A percentile compares a stretch with the other conserved stretches of the same genome.
These are phyloP conservation scores for Meghimatium bilineatum DNA, from an alignment of 2,888 invertebrate species.

Conservation along the genomic window DNA sequence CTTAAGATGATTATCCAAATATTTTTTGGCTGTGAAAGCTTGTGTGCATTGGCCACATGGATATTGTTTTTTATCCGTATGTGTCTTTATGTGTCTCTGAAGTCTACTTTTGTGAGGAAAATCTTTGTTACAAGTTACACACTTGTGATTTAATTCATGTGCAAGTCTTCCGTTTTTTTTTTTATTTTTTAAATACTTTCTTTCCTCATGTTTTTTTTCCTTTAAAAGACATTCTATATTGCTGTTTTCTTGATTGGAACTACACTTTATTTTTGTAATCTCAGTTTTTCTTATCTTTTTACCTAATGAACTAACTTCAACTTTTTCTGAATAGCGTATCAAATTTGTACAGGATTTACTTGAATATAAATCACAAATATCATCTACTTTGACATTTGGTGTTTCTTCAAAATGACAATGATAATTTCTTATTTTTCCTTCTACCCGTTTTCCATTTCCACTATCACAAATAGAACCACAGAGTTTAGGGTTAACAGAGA, in stretches of 20 bases:
- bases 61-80: neutral
- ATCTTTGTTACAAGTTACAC: neutral
- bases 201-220: neutral
- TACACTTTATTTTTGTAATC: neutral
- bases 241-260: neutral
- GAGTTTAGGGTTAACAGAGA: neutral
- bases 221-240: too few species aligned
- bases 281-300: neutral
- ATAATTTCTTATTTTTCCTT: neutral
- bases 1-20: conserved; percentile 14
- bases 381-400: neutral
- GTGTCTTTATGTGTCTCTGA: conserved; percentile 14
- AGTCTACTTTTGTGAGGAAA: conserved; percentile 9
- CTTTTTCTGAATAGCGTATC: neutral
- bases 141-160: neutral
- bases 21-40: conserved; percentile 18
- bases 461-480: neutral
- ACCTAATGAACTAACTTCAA: neutral
- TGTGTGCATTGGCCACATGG: conserved; percentile 13
- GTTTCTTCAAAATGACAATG: neutral
- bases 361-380: neutral
- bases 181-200: neutral
- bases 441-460: neutral
- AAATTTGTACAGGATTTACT: neutral
- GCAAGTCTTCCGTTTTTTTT: neutral